These are phyloP conservation scores for Pseudopipra pipra DNA, from an alignment of 2,113 vertebrate genomes.

Conservation along the genomic window DNA sequence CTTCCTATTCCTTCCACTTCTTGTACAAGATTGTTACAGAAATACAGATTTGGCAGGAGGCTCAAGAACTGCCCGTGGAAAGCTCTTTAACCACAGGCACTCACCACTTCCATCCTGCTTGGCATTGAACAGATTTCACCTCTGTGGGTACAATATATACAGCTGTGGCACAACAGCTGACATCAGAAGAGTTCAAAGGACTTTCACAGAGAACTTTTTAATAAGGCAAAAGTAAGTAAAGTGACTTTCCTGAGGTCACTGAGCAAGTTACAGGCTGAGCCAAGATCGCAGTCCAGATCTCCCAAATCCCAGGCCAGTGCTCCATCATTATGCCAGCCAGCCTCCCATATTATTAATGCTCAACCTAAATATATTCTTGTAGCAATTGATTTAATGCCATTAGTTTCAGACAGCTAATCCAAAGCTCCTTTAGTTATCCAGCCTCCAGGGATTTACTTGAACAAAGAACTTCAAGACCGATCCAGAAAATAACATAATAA, in stretches of 20 bases:
- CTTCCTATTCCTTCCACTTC: neutral
- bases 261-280: neutral
- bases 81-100: neutral
- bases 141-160: neutral
- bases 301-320: neutral
- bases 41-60: neutral
- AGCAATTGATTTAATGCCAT: conserved; percentile 58
- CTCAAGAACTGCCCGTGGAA: neutral
- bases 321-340: conserved; percentile 47
- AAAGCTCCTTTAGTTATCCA: conserved; percentile 26
- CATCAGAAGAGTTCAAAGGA: neutral
- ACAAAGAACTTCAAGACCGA: neutral
- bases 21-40: neutral
- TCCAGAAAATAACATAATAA: conserved; percentile 1
- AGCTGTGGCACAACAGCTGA: neutral
- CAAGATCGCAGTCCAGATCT: conserved; percentile 9
- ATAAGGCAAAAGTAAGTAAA: neutral
- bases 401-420: conserved; percentile 46
- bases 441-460: neutral
- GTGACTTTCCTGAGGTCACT: conserved; percentile 21
- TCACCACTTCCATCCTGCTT: neutral
- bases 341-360: conserved; percentile 31
- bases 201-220: conserved; percentile 14
- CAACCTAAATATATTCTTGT: conserved; percentile 43
- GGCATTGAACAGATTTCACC: neutral